Conservation (phyloP, 2,888 invertebrate genomes). For the Exocentrus adspersus region DNA sequence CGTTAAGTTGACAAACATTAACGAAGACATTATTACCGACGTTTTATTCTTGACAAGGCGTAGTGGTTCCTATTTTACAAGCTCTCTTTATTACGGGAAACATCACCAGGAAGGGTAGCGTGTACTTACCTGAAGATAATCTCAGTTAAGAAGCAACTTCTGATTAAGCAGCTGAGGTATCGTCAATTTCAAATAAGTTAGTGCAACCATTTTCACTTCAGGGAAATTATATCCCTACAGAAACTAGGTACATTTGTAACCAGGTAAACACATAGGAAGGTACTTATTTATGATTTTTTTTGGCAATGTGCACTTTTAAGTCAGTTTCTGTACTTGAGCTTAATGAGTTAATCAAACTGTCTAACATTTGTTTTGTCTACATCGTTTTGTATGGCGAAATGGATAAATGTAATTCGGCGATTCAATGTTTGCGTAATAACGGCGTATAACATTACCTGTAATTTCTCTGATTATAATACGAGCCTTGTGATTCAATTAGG, state of each 20-base stretch:
- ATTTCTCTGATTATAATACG: constrained; percentile 1
- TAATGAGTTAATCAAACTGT: no score
- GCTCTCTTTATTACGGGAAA: not conserved
- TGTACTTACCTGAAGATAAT: not conserved
- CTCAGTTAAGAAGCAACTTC: not conserved
- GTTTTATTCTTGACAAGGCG: constrained; percentile 41
- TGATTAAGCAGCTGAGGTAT: not conserved
- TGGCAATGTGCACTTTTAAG: no score
- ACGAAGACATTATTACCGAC: constrained; percentile 40
- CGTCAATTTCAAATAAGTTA: no score
- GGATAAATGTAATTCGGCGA: no score
- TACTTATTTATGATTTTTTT: not conserved
- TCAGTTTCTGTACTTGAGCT: no score
- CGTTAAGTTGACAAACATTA: constrained; percentile 36
- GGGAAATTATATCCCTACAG: no score
- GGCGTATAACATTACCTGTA: not conserved
- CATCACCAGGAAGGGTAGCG: not conserved
- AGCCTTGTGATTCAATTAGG: constrained; percentile 10
- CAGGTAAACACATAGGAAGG: not conserved
- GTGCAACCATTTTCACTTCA: no score
- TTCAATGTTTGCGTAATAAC: no score
- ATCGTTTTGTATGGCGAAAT: no score
- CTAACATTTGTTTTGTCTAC: no score
- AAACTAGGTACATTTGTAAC: no score
- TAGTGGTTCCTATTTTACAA: constrained; percentile 19